Base-by-base conservation (phyloP, 2,797 vertebrate genomes). In the Urophycis tenuis region DNA sequence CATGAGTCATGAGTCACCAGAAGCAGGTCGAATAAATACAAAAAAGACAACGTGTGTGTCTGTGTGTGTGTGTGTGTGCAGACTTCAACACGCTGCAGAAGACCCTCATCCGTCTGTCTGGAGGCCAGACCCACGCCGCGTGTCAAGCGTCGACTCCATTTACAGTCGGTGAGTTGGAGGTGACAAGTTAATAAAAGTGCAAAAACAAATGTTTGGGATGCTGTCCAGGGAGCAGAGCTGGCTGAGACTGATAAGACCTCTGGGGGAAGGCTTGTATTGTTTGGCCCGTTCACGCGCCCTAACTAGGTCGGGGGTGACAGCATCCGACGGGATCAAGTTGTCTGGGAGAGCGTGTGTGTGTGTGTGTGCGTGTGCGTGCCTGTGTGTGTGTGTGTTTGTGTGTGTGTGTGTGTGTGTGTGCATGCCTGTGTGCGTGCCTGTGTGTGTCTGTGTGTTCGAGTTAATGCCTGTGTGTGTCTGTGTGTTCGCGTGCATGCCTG, bases 1-100 rank as follows among this genome's bases (percentile, higher is more conserved):
- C 83, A 76, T 77, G 79, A 78, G 87, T 86, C 84, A 83, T 77
- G 69, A 71, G 15, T 8, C 53, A 25, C 29, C 81, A 75, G n/a
- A 76, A 60, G 49, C 41, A 53, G 45, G 36, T 14, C 1, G 49
- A 53, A 81, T 34, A 7, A n/a, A n/a, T n/a, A n/a, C n/a, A n/a
- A n/a, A n/a, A n/a, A n/a, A 5, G 71, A 78, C 73, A n/a, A n/a
- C n/a, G n/a, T n/a, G n/a, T n/a, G n/a, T n/a, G n/a, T n/a, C n/a
- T n/a, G n/a, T n/a, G n/a, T n/a, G n/a, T n/a, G n/a, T n/a, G n/a
- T 73, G 75, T 70, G 8, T 78, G 45, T 69, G 67, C 73, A 81
- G 49, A 45, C 39, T 41, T 5, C 49, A 22, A 39, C 36, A 39
- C 36, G 9, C 36, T 39, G 49, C 49, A 22, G 49, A 53, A n/a